These are phyloP conservation scores for Melanotaenia pygmaea DNA, from an alignment of 2,797 vertebrate species.

Conservation along the genomic window DNA sequence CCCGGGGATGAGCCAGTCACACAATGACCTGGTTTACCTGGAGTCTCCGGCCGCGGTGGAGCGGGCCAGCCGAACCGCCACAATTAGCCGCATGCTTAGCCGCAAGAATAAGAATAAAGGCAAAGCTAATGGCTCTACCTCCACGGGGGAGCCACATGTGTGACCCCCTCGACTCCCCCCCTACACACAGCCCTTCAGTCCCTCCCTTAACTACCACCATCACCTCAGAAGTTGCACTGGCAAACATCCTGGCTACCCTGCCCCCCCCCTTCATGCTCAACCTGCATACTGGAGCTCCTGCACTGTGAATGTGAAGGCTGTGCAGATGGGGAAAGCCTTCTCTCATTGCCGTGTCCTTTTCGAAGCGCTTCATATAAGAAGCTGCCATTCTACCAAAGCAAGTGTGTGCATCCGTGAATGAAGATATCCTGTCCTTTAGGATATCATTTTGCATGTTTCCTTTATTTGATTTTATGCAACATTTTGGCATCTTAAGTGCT, in stretches of 20 bases:
- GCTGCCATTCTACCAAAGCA: conserved; percentile 44
- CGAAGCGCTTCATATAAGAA: conserved; percentile 25
- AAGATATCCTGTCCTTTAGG: conserved; percentile 40
- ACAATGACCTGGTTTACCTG: conserved; percentile 95
- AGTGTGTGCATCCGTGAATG: conserved; percentile 39
- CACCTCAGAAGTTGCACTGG: conserved; percentile 53
- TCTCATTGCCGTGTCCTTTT: conserved; percentile 26
- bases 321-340: conserved; percentile 36
- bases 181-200: conserved; percentile 10
- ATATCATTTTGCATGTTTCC: conserved; percentile 54
- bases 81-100: conserved; percentile 88
- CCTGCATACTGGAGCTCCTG: conserved; percentile 35
- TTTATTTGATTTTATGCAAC: conserved; percentile 62
- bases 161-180: conserved; percentile 54
- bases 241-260: conserved; percentile 35
- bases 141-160: conserved; percentile 75
- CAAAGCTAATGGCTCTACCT: conserved; percentile 85
- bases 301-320: conserved; percentile 49
- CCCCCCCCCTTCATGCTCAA: conserved; percentile 15
- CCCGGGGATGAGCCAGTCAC: conserved; percentile 96
- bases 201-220: conserved; percentile 40
- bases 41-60: conserved; percentile 86
- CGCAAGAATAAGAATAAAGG: conserved; percentile 88
- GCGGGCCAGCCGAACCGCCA: conserved; percentile 85
- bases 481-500: conserved; percentile 58